Conservation (phyloP, 2,113 vertebrate genomes). For the Triplophysa rosa region DNA sequence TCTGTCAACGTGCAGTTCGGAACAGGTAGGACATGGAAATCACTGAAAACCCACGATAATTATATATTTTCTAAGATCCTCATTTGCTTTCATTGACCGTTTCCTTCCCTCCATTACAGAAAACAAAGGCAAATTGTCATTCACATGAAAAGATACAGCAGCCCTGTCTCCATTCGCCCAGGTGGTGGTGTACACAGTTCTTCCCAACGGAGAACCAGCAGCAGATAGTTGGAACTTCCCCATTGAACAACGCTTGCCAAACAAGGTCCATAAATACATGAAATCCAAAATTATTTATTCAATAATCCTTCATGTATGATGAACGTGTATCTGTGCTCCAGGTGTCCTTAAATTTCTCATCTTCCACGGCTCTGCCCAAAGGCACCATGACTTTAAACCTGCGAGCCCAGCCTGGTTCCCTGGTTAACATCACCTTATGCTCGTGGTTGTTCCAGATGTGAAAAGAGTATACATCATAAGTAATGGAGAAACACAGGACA, state of each 20-base stretch:
- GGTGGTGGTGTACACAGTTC: too few relatives aligned
- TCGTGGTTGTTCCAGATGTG: too few relatives aligned
- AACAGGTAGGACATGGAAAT: conserved; percentile 58
- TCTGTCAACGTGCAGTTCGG: conserved; percentile 49
- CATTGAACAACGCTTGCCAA: conserved; percentile 77
- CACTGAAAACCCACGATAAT: neutral
- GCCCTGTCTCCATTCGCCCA: too few relatives aligned
- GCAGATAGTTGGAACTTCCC: conserved; percentile 79
- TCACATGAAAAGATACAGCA: too few relatives aligned
- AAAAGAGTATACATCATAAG: too few relatives aligned
- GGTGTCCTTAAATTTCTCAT: conserved; percentile 80
- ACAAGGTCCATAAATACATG: conserved; percentile 74
- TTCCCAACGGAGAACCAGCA: too few relatives aligned
- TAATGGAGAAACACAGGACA: too few relatives aligned
- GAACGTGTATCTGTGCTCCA: conserved; percentile 52
- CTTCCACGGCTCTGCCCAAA: conserved; percentile 72
- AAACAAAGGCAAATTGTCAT: too few relatives aligned
- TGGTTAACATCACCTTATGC: conserved; percentile 14
- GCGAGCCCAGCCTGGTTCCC: conserved; percentile 76
- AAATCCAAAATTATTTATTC: neutral
- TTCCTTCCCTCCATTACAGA: too few relatives aligned
- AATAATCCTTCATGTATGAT: neutral
- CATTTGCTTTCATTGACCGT: too few relatives aligned
- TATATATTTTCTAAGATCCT: too few relatives aligned
- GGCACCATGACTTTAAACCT: conserved; percentile 69